Evolutionary conservation across 2,113 vertebrate genomes (phyloP).

Genomic region (Naja naja): DNA sequence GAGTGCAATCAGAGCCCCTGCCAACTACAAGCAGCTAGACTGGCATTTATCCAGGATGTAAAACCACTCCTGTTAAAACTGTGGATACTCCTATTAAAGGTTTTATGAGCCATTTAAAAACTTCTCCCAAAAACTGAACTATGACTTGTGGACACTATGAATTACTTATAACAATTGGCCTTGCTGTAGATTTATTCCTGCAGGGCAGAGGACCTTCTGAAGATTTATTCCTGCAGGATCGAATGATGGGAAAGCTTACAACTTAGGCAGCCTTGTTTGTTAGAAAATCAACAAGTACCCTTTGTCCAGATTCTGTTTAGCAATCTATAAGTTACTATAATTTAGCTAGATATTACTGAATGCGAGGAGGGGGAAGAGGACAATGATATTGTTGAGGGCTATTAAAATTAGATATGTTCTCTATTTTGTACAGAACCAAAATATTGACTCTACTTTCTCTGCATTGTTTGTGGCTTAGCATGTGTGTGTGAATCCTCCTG

Average conservation of each 20-base stretch:
- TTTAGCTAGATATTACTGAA: background rate
- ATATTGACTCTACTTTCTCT: background rate
- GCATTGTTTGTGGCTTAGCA: background rate
- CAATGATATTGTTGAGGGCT: background rate
- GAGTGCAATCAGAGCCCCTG: background rate
- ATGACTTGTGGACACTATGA: background rate
- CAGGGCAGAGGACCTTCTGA: background rate
- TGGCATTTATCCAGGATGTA: background rate
- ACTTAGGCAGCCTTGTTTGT: background rate
- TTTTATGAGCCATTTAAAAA: constrained; percentile 14
- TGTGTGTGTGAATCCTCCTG: background rate
- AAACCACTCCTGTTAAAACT: background rate
- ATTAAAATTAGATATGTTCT: background rate
- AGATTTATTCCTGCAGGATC: background rate
- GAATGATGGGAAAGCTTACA: background rate
- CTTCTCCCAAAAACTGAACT: constrained; percentile 1
- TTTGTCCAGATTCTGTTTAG: background rate
- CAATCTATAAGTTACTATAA: background rate
- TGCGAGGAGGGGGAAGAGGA: background rate
- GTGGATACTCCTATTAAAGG: background rate
- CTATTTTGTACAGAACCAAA: background rate
- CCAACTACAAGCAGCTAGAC: background rate
- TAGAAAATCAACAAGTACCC: background rate
- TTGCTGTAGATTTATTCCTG: background rate
- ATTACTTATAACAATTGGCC: background rate